These are phyloP conservation scores for Vireo griseus DNA, from an alignment of 2,797 vertebrate genomes.

Conservation along the genomic window DNA sequence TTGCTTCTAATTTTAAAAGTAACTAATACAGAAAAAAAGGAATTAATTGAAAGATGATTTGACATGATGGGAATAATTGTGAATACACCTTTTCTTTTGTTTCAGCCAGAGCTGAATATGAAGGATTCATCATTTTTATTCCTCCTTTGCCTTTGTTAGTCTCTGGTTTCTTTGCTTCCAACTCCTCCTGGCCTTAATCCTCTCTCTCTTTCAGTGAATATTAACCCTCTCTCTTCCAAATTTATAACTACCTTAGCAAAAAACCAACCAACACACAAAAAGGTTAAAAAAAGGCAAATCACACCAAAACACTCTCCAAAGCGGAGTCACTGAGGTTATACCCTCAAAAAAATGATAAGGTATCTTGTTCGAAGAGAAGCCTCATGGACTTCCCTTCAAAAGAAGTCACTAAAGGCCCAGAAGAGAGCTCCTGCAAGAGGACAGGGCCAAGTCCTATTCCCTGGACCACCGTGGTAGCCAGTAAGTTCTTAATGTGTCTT, in stretches of 20 bases:
- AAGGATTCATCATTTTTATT: not conserved
- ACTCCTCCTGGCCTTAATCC: not conserved
- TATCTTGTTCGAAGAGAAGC: not conserved
- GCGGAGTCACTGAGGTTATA: not conserved
- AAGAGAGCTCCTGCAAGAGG: not conserved
- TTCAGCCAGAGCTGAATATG: not conserved
- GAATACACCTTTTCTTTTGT: not conserved
- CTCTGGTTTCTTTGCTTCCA: not conserved
- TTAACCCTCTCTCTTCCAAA: not conserved
- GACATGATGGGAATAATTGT: not conserved
- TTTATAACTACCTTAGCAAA: not conserved
- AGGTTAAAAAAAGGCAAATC: not conserved
- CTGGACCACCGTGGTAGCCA: not conserved
- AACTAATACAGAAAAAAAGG: not conserved
- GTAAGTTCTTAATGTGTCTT: not conserved
- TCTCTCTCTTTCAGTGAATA: not conserved
- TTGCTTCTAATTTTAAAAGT: slow-evolving; percentile 30
- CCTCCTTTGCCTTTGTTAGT: not conserved
- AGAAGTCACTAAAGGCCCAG: not conserved
- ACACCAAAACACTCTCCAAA: not conserved
- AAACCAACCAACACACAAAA: not conserved
- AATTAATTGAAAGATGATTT: slow-evolving; percentile 20
- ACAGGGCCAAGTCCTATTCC: not conserved
- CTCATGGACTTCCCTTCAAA: not conserved
- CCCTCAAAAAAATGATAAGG: not conserved